These are phyloP conservation scores for Ectropis grisescens DNA, from an alignment of 1,140 invertebrate genomes.

Conservation along the genomic window DNA sequence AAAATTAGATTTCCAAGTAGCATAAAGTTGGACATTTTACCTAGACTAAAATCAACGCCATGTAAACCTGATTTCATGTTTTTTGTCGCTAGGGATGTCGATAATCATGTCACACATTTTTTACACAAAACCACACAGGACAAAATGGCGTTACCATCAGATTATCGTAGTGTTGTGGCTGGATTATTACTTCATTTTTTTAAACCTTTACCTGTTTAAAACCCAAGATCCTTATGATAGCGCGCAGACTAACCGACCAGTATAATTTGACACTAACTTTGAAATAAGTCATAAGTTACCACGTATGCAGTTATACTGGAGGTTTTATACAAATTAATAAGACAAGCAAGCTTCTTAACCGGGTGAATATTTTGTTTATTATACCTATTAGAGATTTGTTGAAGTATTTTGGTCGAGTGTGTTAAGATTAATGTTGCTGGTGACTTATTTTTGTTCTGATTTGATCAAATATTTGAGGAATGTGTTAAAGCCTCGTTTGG, in stretches of 20 bases:
- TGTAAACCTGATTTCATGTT: constrained; percentile 31
- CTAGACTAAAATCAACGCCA: too few relatives aligned
- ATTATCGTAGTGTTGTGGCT: constrained; percentile 60
- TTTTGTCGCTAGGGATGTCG: constrained; percentile 47
- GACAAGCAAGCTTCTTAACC: constrained; percentile 62
- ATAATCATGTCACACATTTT: constrained; percentile 67
- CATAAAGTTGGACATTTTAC: too few relatives aligned
- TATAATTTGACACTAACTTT: constrained; percentile 17
- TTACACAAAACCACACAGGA: constrained; percentile 63
- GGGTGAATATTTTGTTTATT: constrained; percentile 63
- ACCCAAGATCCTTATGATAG: constrained; percentile 43
- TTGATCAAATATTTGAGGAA: constrained; percentile 37
- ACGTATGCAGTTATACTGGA: constrained; percentile 27
- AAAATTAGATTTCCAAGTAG: too few relatives aligned
- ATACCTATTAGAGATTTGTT: constrained; percentile 65
- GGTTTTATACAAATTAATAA: constrained; percentile 48
- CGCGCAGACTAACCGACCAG: constrained; percentile 27
- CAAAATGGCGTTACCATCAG: constrained; percentile 67
- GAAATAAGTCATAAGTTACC: too few relatives aligned
- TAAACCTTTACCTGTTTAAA: constrained; percentile 48
- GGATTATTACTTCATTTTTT: constrained; percentile 67
- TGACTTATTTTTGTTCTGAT: constrained; percentile 28
- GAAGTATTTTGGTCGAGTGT: constrained; percentile 53
- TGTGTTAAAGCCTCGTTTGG: constrained; percentile 28
- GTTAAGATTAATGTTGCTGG: constrained; percentile 42